Percentiles rank a stretch among this genome's conserved stretches.
These are phyloP conservation scores for Sympetrum striolatum DNA, from an alignment of 2,888 invertebrate genomes.

Conservation along the genomic window DNA sequence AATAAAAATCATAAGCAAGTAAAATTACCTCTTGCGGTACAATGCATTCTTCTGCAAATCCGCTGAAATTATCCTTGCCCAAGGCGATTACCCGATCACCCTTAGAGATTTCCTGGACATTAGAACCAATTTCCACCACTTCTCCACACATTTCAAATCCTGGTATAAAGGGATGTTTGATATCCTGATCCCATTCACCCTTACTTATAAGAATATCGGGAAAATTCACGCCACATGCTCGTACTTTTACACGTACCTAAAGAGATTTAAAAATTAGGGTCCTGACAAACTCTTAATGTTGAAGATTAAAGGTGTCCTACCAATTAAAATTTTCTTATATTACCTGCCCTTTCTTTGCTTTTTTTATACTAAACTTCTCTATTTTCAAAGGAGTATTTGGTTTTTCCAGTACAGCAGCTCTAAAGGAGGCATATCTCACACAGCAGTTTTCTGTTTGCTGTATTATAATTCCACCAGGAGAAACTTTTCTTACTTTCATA, in stretches of 20 bases:
- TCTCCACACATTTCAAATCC: slow-evolving; percentile 72
- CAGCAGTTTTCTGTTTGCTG: neutral
- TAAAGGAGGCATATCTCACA: slow-evolving; percentile 51
- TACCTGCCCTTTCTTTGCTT: slow-evolving; percentile 62
- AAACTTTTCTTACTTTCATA: neutral
- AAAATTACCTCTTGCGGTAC: slow-evolving; percentile 54
- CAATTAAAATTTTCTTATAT: neutral
- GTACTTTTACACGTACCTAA: slow-evolving; percentile 69
- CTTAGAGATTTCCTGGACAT: slow-evolving; percentile 59
- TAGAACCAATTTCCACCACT: slow-evolving; percentile 64
- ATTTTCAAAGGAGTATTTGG: slow-evolving; percentile 63
- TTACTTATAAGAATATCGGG: slow-evolving; percentile 65
- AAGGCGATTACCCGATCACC: slow-evolving; percentile 70
- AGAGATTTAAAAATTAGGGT: slow-evolving; percentile 22
- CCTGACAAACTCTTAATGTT: neutral
- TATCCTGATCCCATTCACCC: slow-evolving; percentile 61
- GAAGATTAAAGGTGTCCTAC: neutral
- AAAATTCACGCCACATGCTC: slow-evolving; percentile 71
- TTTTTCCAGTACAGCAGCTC: slow-evolving; percentile 64
- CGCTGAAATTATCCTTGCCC: slow-evolving; percentile 64
- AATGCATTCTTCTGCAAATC: slow-evolving; percentile 69
- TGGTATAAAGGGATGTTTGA: slow-evolving; percentile 66
- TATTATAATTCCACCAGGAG: neutral
- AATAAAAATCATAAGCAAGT: neutral
- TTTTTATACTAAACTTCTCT: slow-evolving; percentile 58